Percentiles rank a stretch among this genome's conserved stretches.
These are phyloP conservation scores for Barypeithes pellucidus DNA, from an alignment of 2,888 invertebrate species.

Conservation along the genomic window DNA sequence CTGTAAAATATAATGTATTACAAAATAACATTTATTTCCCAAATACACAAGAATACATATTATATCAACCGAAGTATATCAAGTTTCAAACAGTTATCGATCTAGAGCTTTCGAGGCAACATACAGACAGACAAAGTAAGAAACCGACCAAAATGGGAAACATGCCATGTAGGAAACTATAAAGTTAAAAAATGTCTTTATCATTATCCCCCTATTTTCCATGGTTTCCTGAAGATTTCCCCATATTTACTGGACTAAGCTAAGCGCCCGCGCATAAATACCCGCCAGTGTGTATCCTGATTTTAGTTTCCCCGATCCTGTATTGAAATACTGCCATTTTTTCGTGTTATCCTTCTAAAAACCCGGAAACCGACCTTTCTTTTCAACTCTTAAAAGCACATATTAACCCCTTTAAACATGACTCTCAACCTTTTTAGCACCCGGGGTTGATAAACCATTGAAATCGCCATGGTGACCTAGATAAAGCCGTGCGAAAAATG, in stretches of 20 bases:
- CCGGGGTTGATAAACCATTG: constrained; percentile 7
- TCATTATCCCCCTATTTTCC: background rate
- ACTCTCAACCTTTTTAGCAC: background rate
- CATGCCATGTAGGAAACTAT: too few relatives aligned
- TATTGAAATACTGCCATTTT: constrained; percentile 43
- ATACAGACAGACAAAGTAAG: too few relatives aligned
- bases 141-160: too few relatives aligned
- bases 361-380: constrained; percentile 27
- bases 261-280: constrained; percentile 31
- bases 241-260: constrained; percentile 37
- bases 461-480: constrained; percentile 48
- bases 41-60: too few relatives aligned
- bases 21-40: too few relatives aligned
- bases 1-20: too few relatives aligned
- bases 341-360: constrained; percentile 40
- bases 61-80: too few relatives aligned
- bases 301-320: constrained; percentile 48
- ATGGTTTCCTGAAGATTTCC: background rate
- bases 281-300: constrained; percentile 46
- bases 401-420: constrained; percentile 15
- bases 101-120: too few relatives aligned
- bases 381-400: constrained; percentile 12
- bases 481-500: constrained; percentile 19
- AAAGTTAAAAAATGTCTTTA: too few relatives aligned
- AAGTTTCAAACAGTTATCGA: too few relatives aligned